Evolutionary conservation across 2,113 vertebrate genomes (phyloP), one percentile per base, ranked within the genome.

Genomic region (Colossoma macropomum): DNA sequence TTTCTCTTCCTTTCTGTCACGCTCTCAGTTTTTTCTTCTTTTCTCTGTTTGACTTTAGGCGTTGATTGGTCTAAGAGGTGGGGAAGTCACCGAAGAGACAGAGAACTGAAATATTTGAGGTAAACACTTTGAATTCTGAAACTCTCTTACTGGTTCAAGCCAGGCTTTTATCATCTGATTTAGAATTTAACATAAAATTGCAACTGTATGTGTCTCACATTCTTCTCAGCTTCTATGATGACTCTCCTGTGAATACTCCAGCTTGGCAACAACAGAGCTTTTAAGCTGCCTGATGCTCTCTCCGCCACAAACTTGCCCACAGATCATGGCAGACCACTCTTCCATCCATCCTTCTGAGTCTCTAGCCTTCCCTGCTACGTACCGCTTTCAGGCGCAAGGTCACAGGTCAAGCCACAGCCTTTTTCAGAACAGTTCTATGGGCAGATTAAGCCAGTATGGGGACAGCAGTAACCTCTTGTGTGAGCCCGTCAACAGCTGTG

Each of bases 301-400:
- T 80, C 63, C 69, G 8, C 38, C 45, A 63, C 73, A 48, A 17
- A 25, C 17, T 15, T 27, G 50, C 27, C 10, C 34, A 50, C 45
- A 59, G 48, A 81, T 73, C 30, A 90, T 90, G 89, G 87, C 80
- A 34, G 87, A 90, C 69, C 86, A 75, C 32, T 81, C 82, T 56
- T 80, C 77, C 11, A 60, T 82, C 34, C 65, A 88, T 45, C 68
- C 82, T 21, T 73, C 79, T 0, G 84, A 88, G 32, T 45, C 79
- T 45, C 59, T 76, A 45, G 80, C 85, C 28, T 84, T 87, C n/a
- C 70, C 78, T 28, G n/a, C 75, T 15, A 84, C 86, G 75, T 88
- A 84, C 41, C 82, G 79, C 25, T 66, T 54, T 60, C 82, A 75
- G 71, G 17, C 32, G 13, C 82, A 76, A 81, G 75, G 75, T 80